A percentile compares a stretch with the other conserved stretches of the same genome.
Evolutionary conservation across 2,888 invertebrate genomes (phyloP).

Genomic region (Drosophila demipolita): DNA sequence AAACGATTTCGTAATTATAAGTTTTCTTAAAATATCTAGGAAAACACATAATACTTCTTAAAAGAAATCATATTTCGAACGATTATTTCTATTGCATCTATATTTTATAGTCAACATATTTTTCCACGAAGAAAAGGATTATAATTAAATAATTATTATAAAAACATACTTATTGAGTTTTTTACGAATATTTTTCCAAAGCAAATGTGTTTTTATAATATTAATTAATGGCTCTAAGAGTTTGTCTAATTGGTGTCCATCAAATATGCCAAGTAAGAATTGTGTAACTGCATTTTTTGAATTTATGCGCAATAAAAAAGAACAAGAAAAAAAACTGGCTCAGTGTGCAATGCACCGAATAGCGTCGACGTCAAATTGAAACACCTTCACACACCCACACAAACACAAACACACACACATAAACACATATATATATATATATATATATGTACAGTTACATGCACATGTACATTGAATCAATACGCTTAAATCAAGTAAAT

Average conservation of each 20-base stretch:
- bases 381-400: constrained; percentile 27
- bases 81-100: neutral
- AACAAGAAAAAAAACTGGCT: neutral
- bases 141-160: neutral
- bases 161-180: neutral
- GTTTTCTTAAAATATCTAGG: neutral
- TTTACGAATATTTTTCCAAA: neutral
- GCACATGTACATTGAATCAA: constrained; percentile 21
- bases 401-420: neutral
- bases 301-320: neutral
- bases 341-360: constrained; percentile 3
- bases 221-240: neutral
- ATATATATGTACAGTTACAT: constrained; percentile 17
- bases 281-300: neutral
- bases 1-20: neutral
- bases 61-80: neutral
- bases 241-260: neutral
- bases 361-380: constrained; percentile 43
- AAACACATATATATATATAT: neutral
- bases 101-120: neutral
- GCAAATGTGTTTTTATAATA: neutral
- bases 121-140: too few relatives aligned
- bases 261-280: neutral
- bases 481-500: constrained; percentile 33
- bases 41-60: too few relatives aligned